Evolutionary conservation across 2,113 vertebrate species (phyloP), one percentile per base, ranked within the genome.

Genomic region (Datnioides undecimradiatus): DNA sequence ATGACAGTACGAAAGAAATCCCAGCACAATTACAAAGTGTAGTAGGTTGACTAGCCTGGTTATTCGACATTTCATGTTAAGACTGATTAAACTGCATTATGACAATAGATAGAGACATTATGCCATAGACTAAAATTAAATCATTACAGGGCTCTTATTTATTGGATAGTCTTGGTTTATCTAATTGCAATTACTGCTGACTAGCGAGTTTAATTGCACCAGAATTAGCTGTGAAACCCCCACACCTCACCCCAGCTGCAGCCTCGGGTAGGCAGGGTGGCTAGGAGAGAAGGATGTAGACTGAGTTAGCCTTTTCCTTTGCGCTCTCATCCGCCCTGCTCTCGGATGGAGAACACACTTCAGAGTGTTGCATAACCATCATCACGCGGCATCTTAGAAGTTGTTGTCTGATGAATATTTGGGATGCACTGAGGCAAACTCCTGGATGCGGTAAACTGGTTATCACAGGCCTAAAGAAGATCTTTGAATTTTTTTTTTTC

Each of bases 321-420:
- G 63, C 80, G 49, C 72, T 71, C 63, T 85, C 79, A 74, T 68
- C 82, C 41, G 41, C 83, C 68, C 73, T 54, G 65, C 67, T 71
- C 19, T 84, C 8, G 1, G 72, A 78, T 73, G 33, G 73, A 90
- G 62, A 79, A 65, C 66, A 65, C 63, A 60, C 83, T 79, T 81
- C 38, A 76, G 31, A 41, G 3, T 21, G 60, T 87, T 91, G 80
- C 86, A 82, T 90, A 88, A 90, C 88, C 33, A 23, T 69, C 45
- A 4, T 79, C 82, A 87, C 31, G 38, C 25, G 12, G 75, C 65
- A 76, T 73, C 57, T 67, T 43, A 76, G 36, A 76, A 76, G 68
- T 69, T 75, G 51, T 62, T 75, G 57, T 80, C 43, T 52, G 19
- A 43, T 40, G 68, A 80, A 85, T 49, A 76, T 77, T 70, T 59